Percentiles rank a stretch among this genome's conserved stretches.
Conservation (phyloP, 2,797 vertebrate genomes). For the Periparus ater region DNA sequence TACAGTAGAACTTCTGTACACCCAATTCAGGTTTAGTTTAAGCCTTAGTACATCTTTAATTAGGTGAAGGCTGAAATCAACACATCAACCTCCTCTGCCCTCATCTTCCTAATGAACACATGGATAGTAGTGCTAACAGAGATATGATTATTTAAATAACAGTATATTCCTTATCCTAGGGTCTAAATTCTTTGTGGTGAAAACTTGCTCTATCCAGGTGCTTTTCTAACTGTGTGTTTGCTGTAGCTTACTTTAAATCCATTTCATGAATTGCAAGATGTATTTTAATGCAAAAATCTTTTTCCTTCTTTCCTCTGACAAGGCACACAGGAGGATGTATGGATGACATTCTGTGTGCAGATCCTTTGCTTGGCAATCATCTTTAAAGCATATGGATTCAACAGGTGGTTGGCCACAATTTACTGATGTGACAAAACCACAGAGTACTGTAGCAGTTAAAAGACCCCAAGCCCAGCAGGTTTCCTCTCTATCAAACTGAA, state of each 20-base stretch:
- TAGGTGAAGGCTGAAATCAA: neutral
- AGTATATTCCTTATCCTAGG: neutral
- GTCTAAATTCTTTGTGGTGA: neutral
- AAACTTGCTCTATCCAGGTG: neutral
- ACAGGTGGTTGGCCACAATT: constrained; percentile 57
- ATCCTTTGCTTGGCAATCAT: constrained; percentile 26
- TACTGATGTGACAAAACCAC: neutral
- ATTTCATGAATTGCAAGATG: neutral
- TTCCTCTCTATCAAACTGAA: neutral
- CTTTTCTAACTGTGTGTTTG: neutral
- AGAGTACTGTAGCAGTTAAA: neutral
- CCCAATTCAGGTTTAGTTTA: constrained; percentile 27
- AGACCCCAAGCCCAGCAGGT: neutral
- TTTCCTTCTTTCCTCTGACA: neutral
- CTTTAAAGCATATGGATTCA: neutral
- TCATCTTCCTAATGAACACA: neutral
- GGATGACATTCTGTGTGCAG: neutral
- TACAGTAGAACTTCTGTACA: neutral
- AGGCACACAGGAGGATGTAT: neutral
- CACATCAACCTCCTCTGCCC: neutral
- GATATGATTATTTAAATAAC: neutral
- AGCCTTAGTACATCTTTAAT: constrained; percentile 2
- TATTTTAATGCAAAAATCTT: neutral
- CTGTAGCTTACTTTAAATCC: neutral
- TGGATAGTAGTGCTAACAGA: neutral